Evolutionary conservation across 2,797 vertebrate genomes (phyloP).

Genomic region (Menidia menidia): DNA sequence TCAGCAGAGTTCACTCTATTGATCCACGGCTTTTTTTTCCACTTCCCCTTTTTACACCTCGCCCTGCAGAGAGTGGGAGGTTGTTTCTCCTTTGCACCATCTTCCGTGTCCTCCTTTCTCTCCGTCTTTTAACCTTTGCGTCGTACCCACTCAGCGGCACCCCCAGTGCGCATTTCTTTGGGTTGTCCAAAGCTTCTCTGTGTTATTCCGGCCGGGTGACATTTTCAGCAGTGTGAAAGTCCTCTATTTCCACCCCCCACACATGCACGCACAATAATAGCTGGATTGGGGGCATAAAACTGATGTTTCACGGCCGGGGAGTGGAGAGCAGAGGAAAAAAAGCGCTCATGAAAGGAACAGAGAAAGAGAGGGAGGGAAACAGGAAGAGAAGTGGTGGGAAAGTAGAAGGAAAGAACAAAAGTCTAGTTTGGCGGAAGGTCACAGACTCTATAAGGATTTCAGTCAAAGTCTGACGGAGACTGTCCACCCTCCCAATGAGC

Average conservation of each 20-base stretch:
- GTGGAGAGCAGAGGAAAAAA: slow-evolving; percentile 37
- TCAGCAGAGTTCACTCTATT: slow-evolving; percentile 46
- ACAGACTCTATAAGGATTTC: slow-evolving; percentile 44
- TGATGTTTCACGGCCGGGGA: slow-evolving; percentile 60
- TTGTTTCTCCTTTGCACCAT: slow-evolving; percentile 41
- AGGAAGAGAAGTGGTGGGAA: slow-evolving; percentile 26
- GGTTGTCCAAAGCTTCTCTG: slow-evolving; percentile 43
- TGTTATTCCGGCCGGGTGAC: slow-evolving; percentile 66
- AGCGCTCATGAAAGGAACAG: slow-evolving; percentile 39
- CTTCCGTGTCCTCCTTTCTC: slow-evolving; percentile 27
- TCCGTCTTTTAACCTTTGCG: slow-evolving; percentile 66
- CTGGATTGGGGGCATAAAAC: slow-evolving; percentile 63
- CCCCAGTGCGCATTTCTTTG: slow-evolving; percentile 48
- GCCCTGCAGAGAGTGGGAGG: slow-evolving; percentile 31
- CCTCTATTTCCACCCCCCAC: slow-evolving; percentile 23
- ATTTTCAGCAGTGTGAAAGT: slow-evolving; percentile 70
- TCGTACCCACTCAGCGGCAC: slow-evolving; percentile 30
- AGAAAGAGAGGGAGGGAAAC: slow-evolving; percentile 10
- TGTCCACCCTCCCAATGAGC: slow-evolving; percentile 3
- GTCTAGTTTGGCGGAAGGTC: slow-evolving; percentile 59
- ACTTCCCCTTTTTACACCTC: slow-evolving; percentile 64
- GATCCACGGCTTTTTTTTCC: slow-evolving; percentile 46
- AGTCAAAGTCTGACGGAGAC: slow-evolving; percentile 41
- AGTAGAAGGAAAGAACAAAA: slow-evolving; percentile 29
- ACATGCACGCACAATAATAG: slow-evolving; percentile 45